Evolutionary conservation across 92 coral and sea anemone genomes (phyloP), one percentile per base, ranked within the genome.

Genomic region (Epizoanthus ramosus): DNA sequence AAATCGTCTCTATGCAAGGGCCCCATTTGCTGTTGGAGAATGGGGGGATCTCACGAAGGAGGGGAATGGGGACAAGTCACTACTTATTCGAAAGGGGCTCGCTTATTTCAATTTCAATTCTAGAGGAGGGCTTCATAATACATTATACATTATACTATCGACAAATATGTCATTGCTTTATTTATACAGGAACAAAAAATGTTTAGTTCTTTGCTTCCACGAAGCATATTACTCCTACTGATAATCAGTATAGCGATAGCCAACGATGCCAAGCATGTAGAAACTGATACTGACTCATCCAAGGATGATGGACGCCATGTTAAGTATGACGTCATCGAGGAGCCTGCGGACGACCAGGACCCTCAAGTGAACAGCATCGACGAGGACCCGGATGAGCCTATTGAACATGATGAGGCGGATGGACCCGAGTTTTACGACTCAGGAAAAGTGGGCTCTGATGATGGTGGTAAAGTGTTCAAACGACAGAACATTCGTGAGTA

Each of bases 341-440:
- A 77, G 69, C 82, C 82, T 57, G 24, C 45, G 22, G 59, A 77
- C 63, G 57, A 59, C 69, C 57, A 37, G 58, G 82, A 77, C 39
- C 82, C 82, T 77, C 82, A 77, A 5, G 71, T 77, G 28, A 60
- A 77, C 70, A 77, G 70, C 35, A 77, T 77, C 0, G 82, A 77
- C 39, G 82, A 77, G 82, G 82, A 77, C 59, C 82, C 82, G 41
- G 71, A 77, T 77, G 82, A 77, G 54, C 82, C 82, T 41, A 60
- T 77, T 18, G 82, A 77, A 24, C 61, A 2, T 33, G 82, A 77
- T 41, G 82, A 77, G 54, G 82, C 82, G 71, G 69, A 77, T 21
- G 82, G 82, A 19, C 82, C 82, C 12, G 82, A 77, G 70, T 77
- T 77, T 61, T 77, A 77, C 69, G 39, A 45, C 68, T 59, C 58